Base-by-base conservation (phyloP, 2,888 invertebrate genomes). In the Boloria euphrosyne region DNA sequence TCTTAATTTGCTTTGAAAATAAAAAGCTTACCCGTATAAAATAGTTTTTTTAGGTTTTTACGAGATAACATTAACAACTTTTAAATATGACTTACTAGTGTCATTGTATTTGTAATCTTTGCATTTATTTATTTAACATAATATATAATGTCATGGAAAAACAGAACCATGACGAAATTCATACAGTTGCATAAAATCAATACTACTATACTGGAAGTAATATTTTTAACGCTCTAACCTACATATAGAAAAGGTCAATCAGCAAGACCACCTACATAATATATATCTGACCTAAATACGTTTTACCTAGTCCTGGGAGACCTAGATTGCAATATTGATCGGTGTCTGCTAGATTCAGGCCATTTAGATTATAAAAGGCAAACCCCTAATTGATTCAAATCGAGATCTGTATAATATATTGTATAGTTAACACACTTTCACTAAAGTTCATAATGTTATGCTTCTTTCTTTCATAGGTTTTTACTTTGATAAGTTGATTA, bases 261-360 rank as follows among this genome's bases (percentile, higher is more conserved):
- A 63, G 44, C 44, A 57, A 57, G 63, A 57, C 57, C 54, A 60
- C 62, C 31, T 38, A 38, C 31, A 38, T 55, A n/a, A n/a, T 46
- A 22, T 57, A 55, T 44, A 46, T n/a, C 52, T 68, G 71, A 70
- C 69, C 69, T 66, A 60, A 62, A 71, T 68, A 44, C 44, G 54
- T 67, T 71, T 65, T 58, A 16, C 61, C 54, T 31, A 51, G 62
- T 49, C 66, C 68, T 63, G 62, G 60, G 70, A 69, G 70, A 70
- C 69, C 71, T 71, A 70, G 62, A 69, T 68, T 70, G 64, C 66
- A 71, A 66, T 68, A 72, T 70, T 66, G 73, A 73, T 69, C 64
- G 66, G 54, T 51, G 27, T 57, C 27, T 22, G 46, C 57, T 46
- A 22, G 2, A 16, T 22, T 57, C 46, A 22, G 14, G 43, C n/a